phyloP scores from a whole-genome alignment of 2,113 vertebrate species.

The Probosciger aterrimus region DNA sequence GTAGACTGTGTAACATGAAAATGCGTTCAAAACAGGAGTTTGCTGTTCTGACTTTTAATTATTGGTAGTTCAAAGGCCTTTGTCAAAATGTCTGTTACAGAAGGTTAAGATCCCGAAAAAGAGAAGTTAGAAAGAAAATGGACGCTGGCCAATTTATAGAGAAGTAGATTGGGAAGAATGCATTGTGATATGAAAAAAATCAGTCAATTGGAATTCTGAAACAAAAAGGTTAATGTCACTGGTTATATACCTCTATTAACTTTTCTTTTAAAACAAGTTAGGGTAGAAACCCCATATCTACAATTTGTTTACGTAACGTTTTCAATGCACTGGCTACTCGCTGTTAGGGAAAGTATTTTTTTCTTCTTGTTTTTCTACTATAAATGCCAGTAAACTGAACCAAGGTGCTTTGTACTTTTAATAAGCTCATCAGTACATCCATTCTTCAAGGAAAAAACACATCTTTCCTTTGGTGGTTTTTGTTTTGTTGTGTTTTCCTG shows the following conservation, averaged over 20 bases:
- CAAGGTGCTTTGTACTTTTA: not conserved
- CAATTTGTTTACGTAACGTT: not conserved
- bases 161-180: not conserved
- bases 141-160: not conserved
- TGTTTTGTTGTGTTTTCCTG: not conserved
- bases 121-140: not conserved
- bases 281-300: fast-evolving
- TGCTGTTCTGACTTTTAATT: not conserved
- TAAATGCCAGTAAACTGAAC: not conserved
- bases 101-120: not conserved
- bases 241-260: not conserved
- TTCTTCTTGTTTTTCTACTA: not conserved
- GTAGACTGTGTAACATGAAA: not conserved
- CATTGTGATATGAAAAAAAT: not conserved
- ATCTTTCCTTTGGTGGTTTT: not conserved
- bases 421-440: not conserved
- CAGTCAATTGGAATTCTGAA: not conserved
- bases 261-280: not conserved
- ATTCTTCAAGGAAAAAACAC: not conserved
- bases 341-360: not conserved
- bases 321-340: not conserved
- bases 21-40: not conserved
- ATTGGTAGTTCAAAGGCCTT: not conserved
- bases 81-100: not conserved
- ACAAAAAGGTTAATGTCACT: not conserved